phyloP scores from a whole-genome alignment of 2,797 vertebrate genomes.

The Uromys caudimaculatus region DNA sequence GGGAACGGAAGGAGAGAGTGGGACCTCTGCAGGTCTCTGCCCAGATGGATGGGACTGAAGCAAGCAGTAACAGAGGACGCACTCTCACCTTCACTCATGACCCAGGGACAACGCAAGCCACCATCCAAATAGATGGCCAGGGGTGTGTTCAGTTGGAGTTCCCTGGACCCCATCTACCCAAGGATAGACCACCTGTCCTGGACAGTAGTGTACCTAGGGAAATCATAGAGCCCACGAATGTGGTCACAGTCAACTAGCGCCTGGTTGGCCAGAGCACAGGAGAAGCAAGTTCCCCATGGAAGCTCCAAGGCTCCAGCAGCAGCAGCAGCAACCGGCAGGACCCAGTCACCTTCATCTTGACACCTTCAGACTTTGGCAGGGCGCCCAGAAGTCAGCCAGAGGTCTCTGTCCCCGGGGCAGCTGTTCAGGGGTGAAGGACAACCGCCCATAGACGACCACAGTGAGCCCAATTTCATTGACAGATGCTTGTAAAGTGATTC shows the following conservation, averaged over 20 bases:
- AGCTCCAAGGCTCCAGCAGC: neutral
- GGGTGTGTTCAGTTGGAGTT: neutral
- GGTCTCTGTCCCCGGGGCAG: neutral
- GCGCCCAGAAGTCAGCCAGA: neutral
- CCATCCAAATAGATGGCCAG: neutral
- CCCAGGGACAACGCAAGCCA: neutral
- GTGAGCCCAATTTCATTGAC: neutral
- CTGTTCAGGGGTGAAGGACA: fast-evolving
- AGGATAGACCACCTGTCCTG: neutral
- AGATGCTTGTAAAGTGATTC: fast-evolving
- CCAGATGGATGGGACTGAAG: too few relatives aligned
- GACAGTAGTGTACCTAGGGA: fast-evolving
- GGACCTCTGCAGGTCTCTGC: neutral
- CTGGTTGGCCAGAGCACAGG: fast-evolving
- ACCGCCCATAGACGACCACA: too few relatives aligned
- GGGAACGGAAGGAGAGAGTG: neutral
- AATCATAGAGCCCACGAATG: fast-evolving
- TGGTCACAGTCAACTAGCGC: neutral
- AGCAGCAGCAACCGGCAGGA: neutral
- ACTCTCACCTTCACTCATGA: neutral
- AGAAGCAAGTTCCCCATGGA: neutral
- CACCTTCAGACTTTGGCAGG: neutral
- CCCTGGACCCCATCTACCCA: neutral
- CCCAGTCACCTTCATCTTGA: neutral
- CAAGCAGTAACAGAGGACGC: neutral